Base-by-base conservation (phyloP, 92 coral and sea anemone genomes). In the Palythoa heliodiscus region DNA sequence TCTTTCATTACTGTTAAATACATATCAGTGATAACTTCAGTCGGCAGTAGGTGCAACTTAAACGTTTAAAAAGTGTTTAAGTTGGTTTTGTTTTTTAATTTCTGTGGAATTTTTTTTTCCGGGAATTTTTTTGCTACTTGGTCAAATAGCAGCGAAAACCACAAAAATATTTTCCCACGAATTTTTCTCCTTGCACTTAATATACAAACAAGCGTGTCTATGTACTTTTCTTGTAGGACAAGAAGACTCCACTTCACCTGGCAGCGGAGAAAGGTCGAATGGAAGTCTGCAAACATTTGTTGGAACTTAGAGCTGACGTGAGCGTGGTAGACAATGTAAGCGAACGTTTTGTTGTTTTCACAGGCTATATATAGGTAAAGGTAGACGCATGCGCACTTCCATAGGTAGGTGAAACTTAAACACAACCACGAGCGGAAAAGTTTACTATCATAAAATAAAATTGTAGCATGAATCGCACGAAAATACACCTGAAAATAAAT, bases 311-410 rank as follows among this genome's bases (percentile, higher is more conserved):
- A 61, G 98, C 97, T 11, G 97, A 96, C 87, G 95, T 95, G 22
- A 88, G 98, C 70, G 95, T 97, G 7, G 91, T 95, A 43, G 99
- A 96, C 86, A 96, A 88, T 72, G 99, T 96, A 90, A 92, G 98
- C 20, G 5, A n/a, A 6, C 6, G 20, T 61, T 61, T 17, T 14
- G 1, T 6, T 58, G 4, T 11, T 1, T 58, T 58, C 14, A 9
- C 58, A 53, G 14, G 58, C 58, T 9, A 1, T 1, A 53, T 9
- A 15, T 1, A 11, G 11, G 10, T 53, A 53, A 11, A 57, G 17
- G 5, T 4, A 57, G 19, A 57, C 3, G 22, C 4, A 57, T 19
- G 13, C 64, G n/a, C 16, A 57, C 19, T 15, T 57, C 19, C 15
- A 57, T 57, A 19, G 64, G 1, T 19, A 57, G 19, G 4, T 19